Evolutionary conservation across 2,113 vertebrate genomes (phyloP).

Genomic region (Cygnus atratus): DNA sequence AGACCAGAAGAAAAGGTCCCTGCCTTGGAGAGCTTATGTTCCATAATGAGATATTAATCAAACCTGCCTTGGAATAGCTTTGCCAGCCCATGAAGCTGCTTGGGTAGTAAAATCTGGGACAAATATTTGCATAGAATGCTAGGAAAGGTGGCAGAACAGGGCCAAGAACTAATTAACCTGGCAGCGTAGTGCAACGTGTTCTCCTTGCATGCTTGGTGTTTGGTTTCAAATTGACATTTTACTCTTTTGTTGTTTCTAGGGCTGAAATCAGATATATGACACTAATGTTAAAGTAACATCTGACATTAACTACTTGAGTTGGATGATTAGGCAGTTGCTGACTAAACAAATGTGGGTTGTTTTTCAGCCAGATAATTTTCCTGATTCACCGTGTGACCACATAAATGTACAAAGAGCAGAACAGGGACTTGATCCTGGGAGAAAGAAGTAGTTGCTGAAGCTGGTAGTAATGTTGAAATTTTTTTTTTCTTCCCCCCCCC

Average conservation of each 20-base stretch:
- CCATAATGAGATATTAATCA: not conserved
- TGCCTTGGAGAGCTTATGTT: not conserved
- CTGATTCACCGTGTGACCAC: not conserved
- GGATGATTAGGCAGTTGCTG: constrained; percentile 31
- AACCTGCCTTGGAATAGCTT: not conserved
- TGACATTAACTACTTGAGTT: not conserved
- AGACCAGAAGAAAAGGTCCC: not conserved
- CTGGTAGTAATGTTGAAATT: not conserved
- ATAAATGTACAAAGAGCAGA: not conserved
- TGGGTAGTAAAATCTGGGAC: constrained; percentile 36
- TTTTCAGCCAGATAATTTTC: constrained; percentile 43
- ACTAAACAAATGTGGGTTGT: not conserved
- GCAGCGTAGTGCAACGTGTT: not conserved
- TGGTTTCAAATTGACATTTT: not conserved
- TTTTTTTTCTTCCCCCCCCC: rapidly evolving
- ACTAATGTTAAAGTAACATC: not conserved
- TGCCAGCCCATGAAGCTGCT: not conserved
- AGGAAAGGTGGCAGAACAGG: not conserved
- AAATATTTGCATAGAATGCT: not conserved
- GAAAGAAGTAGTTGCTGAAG: not conserved
- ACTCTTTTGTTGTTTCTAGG: not conserved
- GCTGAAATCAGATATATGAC: not conserved
- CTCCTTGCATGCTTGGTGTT: not conserved
- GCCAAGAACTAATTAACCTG: constrained; percentile 43
- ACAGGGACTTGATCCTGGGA: not conserved